These are phyloP conservation scores for silkworm (Bombyx mori) DNA, from an alignment of 1,140 invertebrate genomes.

Conservation along the genomic window ASM3026992v2 NC_085125.1:3339001-3339500, in stretches of 20 bases:
- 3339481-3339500: no score
- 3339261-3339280: no score
- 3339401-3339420: no score
- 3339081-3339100: conserved; percentile 84
- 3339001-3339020: conserved; percentile 74
- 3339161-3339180: neutral
- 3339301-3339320: no score
- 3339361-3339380: no score
- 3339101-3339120: conserved; percentile 81
- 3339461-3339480: no score
- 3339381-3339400: no score
- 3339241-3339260: neutral
- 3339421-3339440: no score
- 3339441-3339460: no score
- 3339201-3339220: neutral
- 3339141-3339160: conserved; percentile 2
- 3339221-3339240: neutral
- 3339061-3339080: conserved; percentile 80
- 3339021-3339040: conserved; percentile 74
- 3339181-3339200: neutral
- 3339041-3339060: conserved; percentile 86
- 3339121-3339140: conserved; percentile 80
- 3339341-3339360: no score
- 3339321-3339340: no score
- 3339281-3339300: no score